These are phyloP conservation scores for Sphenodon punctatus DNA, from an alignment of 2,797 vertebrate species.

Conservation along the genomic window DNA sequence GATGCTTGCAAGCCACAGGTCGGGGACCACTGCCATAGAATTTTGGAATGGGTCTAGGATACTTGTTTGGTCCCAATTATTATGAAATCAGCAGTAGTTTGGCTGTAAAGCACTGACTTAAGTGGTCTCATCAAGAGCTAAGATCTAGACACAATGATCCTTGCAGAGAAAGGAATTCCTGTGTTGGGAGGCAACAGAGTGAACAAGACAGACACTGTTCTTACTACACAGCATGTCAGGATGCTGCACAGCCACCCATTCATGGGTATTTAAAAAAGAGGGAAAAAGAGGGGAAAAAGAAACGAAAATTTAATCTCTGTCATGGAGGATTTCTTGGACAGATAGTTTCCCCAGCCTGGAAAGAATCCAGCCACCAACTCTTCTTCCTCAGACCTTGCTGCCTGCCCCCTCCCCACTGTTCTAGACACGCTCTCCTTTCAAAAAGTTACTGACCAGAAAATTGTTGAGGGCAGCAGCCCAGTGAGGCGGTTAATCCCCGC, in stretches of 20 bases:
- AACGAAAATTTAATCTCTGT: conserved; percentile 5
- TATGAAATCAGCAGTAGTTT: neutral
- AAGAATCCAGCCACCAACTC: conserved; percentile 20
- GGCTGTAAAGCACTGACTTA: no score
- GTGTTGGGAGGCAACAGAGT: neutral
- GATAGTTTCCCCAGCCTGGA: conserved; percentile 34
- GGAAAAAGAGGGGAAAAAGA: neutral
- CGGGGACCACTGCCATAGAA: no score
- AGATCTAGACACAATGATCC: conserved; percentile 11
- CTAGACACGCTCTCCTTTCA: conserved; percentile 63
- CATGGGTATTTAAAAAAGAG: neutral
- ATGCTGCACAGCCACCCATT: conserved; percentile 8
- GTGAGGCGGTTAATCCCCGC: conserved; percentile 52
- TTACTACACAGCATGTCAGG: neutral
- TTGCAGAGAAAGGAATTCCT: conserved; percentile 11
- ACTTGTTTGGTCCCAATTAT: neutral
- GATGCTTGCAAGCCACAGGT: no score
- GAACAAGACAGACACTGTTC: neutral
- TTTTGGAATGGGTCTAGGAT: neutral
- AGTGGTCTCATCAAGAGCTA: no score
- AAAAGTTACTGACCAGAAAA: conserved; percentile 68
- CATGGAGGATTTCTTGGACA: conserved; percentile 35
- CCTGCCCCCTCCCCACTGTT: neutral
- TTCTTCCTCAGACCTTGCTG: neutral
- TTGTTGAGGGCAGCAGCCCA: conserved; percentile 36